phyloP scores from a whole-genome alignment of 1,140 invertebrate species.

The Caenorhabditis remanei region DNA sequence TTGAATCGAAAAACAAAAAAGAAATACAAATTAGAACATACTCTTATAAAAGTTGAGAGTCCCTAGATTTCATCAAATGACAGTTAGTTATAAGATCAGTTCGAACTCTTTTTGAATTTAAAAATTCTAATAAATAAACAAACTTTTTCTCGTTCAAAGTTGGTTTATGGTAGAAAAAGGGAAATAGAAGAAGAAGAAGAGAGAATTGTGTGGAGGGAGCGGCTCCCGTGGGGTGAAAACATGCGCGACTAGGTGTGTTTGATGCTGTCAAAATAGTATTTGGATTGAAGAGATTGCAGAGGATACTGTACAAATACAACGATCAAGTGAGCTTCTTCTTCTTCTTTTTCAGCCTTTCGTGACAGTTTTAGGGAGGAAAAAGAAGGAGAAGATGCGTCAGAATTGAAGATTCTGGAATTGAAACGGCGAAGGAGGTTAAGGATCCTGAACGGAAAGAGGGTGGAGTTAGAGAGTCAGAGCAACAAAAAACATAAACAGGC shows the following conservation, averaged over 20 bases:
- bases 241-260: slow-evolving; percentile 48
- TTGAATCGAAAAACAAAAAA: no score
- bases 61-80: no score
- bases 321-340: slow-evolving; percentile 21
- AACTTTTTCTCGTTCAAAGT: neutral
- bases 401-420: neutral
- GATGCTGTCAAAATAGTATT: neutral
- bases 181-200: neutral
- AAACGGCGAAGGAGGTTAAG: no score
- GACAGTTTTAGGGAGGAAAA: neutral
- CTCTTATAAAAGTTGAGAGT: neutral
- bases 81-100: no score
- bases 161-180: neutral
- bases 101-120: no score
- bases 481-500: neutral
- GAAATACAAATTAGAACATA: neutral
- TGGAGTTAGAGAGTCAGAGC: neutral
- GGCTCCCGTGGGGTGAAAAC: slow-evolving; percentile 24
- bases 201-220: slow-evolving; percentile 35
- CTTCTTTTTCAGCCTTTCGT: neutral
- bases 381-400: neutral
- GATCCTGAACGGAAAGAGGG: neutral
- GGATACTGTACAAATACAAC: slow-evolving; percentile 44
- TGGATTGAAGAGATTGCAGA: slow-evolving; percentile 12
- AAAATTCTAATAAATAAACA: no score